Base-by-base conservation (phyloP, 2,113 vertebrate genomes). In the Chamaetylas fuelleborni region DNA sequence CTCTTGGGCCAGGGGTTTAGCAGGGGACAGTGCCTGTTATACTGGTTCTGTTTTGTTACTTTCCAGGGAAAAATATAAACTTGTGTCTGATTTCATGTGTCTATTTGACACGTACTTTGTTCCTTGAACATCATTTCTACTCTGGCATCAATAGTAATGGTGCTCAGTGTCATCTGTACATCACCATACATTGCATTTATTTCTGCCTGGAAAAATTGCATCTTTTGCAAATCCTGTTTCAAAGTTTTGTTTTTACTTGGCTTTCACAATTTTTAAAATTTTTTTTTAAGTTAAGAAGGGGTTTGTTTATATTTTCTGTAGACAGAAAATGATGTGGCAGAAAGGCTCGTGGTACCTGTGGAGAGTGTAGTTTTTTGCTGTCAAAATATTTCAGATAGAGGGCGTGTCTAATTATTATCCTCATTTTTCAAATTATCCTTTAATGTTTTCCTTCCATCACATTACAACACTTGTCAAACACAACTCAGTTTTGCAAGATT, bases 401-500 rank as follows among this genome's bases (percentile, higher is more conserved):
- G 28, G 6, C 36, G 81, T 18, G 12, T 90, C 90, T 88, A 77
- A 83, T 86, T 88, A 83, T 19, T 29, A 69, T 77, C 22, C 25
- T 81, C 5, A 47, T 66, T 94, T 96, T 60, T 92, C 58, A 70
- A 90, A 83, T 77, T 77, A 8, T 5, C 20, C 34, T 83, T 70
- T 70, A 77, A 58, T 86, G 17, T 88, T 95, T 94, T 88, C 24
- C 12, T 81, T 92, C 64, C 71, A 42, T 70, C 45, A 38, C 34
- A 73, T 77, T 92, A 34, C 11, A 88, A 19, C 18, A 7, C 14
- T 40, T 77, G 25, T 57, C 54, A 96, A 88, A 92, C 62, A 66
- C 19, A 92, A 47, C 56, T 69, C 58, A 82, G 5, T 1, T 0
- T 76, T 80, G 42, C 28, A 45, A 82, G 45, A 64, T 20, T 77